These are phyloP conservation scores for Amblyteles armatorius DNA, from an alignment of 2,888 invertebrate genomes.

Conservation along the genomic window DNA sequence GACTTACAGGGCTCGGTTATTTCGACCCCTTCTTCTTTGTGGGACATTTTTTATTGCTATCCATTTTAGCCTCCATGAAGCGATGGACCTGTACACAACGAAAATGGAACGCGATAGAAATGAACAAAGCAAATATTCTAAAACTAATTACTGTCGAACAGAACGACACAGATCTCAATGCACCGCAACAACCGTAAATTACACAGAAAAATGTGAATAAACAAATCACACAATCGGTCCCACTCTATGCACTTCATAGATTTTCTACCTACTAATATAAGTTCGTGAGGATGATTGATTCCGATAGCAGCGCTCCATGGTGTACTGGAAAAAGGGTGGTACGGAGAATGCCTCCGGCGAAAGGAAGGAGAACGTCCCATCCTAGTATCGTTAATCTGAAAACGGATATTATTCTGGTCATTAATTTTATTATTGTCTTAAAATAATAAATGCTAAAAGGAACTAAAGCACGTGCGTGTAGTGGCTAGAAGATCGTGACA, in stretches of 20 bases:
- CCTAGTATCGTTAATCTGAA: neutral
- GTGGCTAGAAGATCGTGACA: too few species aligned
- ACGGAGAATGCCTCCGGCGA: slow-evolving; percentile 3
- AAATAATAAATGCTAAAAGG: too few species aligned
- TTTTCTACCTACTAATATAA: neutral
- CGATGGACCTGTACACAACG: neutral
- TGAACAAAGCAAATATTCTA: neutral
- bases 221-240: neutral
- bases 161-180: slow-evolving; percentile 1
- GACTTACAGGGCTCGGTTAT: too few species aligned
- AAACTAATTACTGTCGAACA: slow-evolving; percentile 12
- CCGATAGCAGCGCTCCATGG: neutral
- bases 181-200: neutral
- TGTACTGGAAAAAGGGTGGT: neutral
- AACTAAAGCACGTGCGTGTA: too few species aligned
- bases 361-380: slow-evolving; percentile 1
- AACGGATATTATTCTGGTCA: neutral
- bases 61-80: neutral
- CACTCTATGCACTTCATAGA: neutral
- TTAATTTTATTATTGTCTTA: neutral
- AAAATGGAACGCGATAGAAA: neutral
- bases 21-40: too few species aligned
- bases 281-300: neutral
- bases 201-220: neutral
- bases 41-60: neutral